phyloP scores from a whole-genome alignment of 2,888 invertebrate species.

The Tethea ocularis region DNA sequence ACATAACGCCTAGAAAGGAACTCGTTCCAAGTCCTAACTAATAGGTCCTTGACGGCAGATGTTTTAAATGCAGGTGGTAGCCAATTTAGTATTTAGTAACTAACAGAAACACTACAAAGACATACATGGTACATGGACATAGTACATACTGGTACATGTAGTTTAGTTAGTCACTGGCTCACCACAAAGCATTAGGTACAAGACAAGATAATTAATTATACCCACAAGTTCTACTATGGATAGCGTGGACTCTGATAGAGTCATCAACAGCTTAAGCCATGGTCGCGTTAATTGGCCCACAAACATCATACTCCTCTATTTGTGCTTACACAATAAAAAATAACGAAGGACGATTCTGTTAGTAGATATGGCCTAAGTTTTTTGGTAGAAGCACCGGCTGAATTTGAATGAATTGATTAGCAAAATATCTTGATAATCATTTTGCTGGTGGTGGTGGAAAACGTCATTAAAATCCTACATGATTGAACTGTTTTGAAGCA shows the following conservation, averaged over 20 bases:
- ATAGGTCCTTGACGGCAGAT: not conserved
- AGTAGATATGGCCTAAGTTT: not conserved
- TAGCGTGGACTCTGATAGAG: conserved; percentile 12
- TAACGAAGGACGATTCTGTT: conserved; percentile 39
- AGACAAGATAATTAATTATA: not conserved
- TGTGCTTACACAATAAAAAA: conserved; percentile 9
- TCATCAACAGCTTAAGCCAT: conserved; percentile 20
- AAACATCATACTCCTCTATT: conserved; percentile 29
- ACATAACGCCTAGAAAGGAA: too few species aligned
- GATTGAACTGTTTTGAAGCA: too few species aligned
- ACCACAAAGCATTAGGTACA: not conserved
- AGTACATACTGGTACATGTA: not conserved
- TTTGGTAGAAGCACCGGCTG: not conserved
- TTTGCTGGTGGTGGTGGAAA: too few species aligned
- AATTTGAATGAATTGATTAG: not conserved
- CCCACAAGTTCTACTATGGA: not conserved
- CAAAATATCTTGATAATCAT: too few species aligned
- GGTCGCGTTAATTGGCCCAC: conserved; percentile 40
- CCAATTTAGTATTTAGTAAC: too few species aligned
- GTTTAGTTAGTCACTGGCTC: not conserved
- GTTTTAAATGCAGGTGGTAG: not conserved
- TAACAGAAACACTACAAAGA: too few species aligned
- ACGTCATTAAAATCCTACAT: too few species aligned
- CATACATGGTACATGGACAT: too few species aligned
- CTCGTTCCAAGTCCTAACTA: too few species aligned